Conservation (phyloP, 2,888 invertebrate genomes). For the Drosophila seclusa region DNA sequence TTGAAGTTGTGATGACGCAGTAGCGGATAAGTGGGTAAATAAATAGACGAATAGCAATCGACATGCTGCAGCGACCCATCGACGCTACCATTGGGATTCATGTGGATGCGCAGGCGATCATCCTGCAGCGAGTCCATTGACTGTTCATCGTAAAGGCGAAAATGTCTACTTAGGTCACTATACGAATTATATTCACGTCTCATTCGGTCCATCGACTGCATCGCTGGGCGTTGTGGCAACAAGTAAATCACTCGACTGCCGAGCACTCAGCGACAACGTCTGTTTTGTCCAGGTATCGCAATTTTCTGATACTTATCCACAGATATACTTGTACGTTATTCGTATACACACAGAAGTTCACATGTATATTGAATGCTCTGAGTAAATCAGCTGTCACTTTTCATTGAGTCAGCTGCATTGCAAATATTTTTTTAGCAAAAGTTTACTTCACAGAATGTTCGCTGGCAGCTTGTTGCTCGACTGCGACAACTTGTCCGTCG, state of each 20-base stretch:
- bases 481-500: background rate
- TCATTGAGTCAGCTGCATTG: slow-evolving; percentile 50
- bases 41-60: slow-evolving; percentile 33
- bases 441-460: slow-evolving; percentile 35
- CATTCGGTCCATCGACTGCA: slow-evolving; percentile 53
- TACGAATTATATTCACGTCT: slow-evolving; percentile 66
- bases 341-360: background rate
- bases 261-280: slow-evolving; percentile 21
- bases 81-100: slow-evolving; percentile 66
- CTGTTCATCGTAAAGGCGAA: slow-evolving; percentile 56
- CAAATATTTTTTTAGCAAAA: slow-evolving; percentile 32
- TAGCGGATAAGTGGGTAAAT: slow-evolving; percentile 18
- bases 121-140: slow-evolving; percentile 66
- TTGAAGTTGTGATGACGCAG: slow-evolving; percentile 68
- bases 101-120: slow-evolving; percentile 54
- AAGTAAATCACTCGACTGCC: slow-evolving; percentile 37
- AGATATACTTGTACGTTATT: background rate
- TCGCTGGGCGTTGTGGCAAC: slow-evolving; percentile 21
- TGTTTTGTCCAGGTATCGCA: slow-evolving; percentile 39
- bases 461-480: slow-evolving; percentile 13
- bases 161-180: slow-evolving; percentile 57
- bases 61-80: slow-evolving; percentile 35
- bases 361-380: slow-evolving; percentile 9
- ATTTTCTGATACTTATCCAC: slow-evolving; percentile 23
- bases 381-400: slow-evolving; percentile 48